Percentiles rank a stretch among this genome's conserved stretches.
Evolutionary conservation across 2,113 vertebrate species (phyloP).

Genomic region (Melanostigma gelatinosum): DNA sequence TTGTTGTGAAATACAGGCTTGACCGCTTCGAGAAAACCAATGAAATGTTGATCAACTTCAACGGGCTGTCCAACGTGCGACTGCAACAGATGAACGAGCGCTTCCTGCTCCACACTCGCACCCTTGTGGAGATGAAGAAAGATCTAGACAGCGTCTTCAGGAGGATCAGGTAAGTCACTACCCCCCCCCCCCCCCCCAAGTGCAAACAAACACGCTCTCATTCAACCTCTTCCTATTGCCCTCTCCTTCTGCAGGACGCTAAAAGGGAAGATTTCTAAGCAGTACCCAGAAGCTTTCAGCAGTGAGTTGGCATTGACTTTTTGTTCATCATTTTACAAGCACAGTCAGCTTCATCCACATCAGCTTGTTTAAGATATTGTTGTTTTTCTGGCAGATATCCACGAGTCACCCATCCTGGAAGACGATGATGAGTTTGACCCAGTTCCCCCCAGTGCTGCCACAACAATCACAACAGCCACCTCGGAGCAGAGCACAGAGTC

Average conservation of each 20-base stretch:
- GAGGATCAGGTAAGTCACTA: conserved; percentile 87
- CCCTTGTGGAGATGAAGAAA: conserved; percentile 95
- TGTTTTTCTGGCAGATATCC: conserved; percentile 82
- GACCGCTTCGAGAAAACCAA: conserved; percentile 99
- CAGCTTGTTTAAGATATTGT: not conserved
- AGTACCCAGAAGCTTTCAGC: conserved; percentile 96
- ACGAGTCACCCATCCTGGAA: conserved; percentile 88
- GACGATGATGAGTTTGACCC: conserved; percentile 92
- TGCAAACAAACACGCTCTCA: not conserved
- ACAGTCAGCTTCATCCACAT: not conserved
- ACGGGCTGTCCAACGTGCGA: conserved; percentile 90
- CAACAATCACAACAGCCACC: conserved; percentile 86
- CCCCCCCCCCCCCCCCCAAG: too few species aligned
- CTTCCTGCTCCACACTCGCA: conserved; percentile 92
- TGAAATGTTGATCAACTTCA: conserved; percentile 98
- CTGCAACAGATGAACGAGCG: conserved; percentile 96
- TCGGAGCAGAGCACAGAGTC: conserved; percentile 96
- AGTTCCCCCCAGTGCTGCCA: conserved; percentile 82
- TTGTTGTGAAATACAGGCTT: conserved; percentile 82
- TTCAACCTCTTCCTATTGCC: not conserved
- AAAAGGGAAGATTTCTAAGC: conserved; percentile 94
- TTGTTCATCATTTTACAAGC: not conserved
- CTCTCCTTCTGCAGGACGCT: conserved; percentile 84
- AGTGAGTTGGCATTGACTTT: conserved; percentile 85
- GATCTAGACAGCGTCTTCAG: conserved; percentile 96